Conservation (phyloP, 1,140 invertebrate species). For the Lordiphosa collinella region DNA sequence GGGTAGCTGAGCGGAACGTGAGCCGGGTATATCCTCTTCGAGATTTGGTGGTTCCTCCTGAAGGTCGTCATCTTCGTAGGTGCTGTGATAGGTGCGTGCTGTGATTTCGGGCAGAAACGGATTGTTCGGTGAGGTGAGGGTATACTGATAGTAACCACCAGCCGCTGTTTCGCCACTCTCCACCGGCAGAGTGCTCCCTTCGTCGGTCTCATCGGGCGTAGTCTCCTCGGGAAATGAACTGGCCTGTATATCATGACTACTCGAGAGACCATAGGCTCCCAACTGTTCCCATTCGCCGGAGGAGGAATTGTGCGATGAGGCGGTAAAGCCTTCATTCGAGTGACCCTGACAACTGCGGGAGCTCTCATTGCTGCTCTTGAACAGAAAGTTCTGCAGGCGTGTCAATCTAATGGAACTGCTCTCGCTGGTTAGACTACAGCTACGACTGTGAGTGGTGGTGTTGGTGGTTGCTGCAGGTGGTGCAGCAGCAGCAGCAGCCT, state of each 20-base stretch:
- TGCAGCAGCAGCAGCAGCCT: conserved; percentile 8
- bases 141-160: conserved; percentile 70
- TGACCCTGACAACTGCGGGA: conserved; percentile 64
- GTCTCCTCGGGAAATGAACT: conserved; percentile 59
- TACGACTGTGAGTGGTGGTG: conserved; percentile 45
- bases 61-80: conserved; percentile 52
- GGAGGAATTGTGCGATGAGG: conserved; percentile 70
- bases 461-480: conserved; percentile 11
- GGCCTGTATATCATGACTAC: conserved; percentile 53
- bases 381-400: conserved; percentile 71
- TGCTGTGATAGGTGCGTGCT: conserved; percentile 68
- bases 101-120: conserved; percentile 76
- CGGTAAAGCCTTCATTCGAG: conserved; percentile 73
- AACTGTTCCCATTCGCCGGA: conserved; percentile 75
- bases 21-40: conserved; percentile 13
- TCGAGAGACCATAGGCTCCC: conserved; percentile 43
- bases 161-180: conserved; percentile 33
- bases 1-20: conserved; percentile 57
- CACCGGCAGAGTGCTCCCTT: conserved; percentile 28
- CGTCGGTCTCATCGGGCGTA: conserved; percentile 48
- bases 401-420: conserved; percentile 70
- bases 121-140: conserved; percentile 74
- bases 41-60: conserved; percentile 21
- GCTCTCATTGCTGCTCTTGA: conserved; percentile 75
- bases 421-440: conserved; percentile 72